phyloP scores from a whole-genome alignment of 2,888 invertebrate genomes.

The Vesta saturnalis region DNA sequence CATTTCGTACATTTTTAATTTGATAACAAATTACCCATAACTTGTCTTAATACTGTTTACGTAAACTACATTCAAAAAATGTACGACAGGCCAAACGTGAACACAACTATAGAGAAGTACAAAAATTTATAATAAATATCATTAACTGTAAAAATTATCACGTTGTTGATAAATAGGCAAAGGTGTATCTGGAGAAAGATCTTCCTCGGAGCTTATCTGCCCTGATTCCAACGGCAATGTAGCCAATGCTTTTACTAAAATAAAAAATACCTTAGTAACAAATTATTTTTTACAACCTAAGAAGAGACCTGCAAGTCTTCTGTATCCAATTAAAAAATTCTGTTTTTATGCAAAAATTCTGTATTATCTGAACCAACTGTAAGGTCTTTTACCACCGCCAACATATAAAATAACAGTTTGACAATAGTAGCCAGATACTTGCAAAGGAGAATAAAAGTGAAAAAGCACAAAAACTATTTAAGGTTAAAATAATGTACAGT shows the following conservation, averaged over 20 bases:
- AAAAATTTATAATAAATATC: slow-evolving; percentile 45
- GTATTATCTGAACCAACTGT: too few relatives aligned
- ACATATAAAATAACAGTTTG: too few relatives aligned
- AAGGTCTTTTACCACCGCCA: too few relatives aligned
- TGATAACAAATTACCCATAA: slow-evolving; percentile 26
- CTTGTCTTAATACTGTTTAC: slow-evolving; percentile 38
- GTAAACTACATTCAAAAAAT: slow-evolving; percentile 42
- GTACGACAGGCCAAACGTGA: slow-evolving; percentile 51
- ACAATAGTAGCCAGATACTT: too few relatives aligned
- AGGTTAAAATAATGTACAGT: too few relatives aligned
- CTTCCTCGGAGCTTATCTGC: slow-evolving; percentile 70
- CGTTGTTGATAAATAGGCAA: slow-evolving; percentile 87
- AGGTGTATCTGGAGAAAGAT: slow-evolving; percentile 79
- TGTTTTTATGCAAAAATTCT: too few relatives aligned
- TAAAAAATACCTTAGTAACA: not conserved
- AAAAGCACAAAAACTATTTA: too few relatives aligned
- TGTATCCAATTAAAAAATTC: too few relatives aligned
- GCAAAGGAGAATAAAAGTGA: too few relatives aligned
- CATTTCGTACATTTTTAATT: slow-evolving; percentile 45
- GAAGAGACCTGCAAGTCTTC: too few relatives aligned
- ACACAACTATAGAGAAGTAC: slow-evolving; percentile 53
- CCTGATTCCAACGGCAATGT: slow-evolving; percentile 70
- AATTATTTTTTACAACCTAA: not conserved
- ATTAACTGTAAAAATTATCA: slow-evolving; percentile 78
- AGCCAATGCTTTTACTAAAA: slow-evolving; percentile 75